Conservation (phyloP, 2,797 vertebrate genomes). For the Poeciliopsis paucimaculata region DNA sequence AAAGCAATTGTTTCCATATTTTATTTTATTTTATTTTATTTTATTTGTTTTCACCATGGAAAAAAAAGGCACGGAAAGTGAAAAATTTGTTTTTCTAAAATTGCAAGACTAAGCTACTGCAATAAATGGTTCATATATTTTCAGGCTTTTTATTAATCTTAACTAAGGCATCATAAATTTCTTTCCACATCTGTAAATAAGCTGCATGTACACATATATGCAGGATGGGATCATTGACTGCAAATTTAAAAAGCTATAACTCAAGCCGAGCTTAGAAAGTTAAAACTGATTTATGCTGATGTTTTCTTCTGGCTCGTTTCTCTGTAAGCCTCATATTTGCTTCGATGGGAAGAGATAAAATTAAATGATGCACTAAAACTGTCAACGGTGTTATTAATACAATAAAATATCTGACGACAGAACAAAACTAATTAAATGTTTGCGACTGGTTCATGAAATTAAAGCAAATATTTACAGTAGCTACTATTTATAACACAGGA, state of each 20-base stretch:
- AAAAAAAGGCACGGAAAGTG: neutral
- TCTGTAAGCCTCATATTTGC: slow-evolving; percentile 29
- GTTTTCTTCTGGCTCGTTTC: slow-evolving; percentile 6
- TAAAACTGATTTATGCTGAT: slow-evolving; percentile 3
- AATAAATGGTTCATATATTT: neutral
- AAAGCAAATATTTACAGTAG: neutral
- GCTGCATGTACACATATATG: neutral
- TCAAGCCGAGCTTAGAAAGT: neutral
- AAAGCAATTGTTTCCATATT: neutral
- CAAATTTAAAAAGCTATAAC: slow-evolving; percentile 36
- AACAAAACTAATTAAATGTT: slow-evolving; percentile 12
- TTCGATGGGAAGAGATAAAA: slow-evolving; percentile 8
- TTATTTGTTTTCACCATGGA: neutral
- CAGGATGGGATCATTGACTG: slow-evolving; percentile 1
- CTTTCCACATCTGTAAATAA: slow-evolving; percentile 8
- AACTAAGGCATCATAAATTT: neutral
- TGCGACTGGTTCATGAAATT: neutral
- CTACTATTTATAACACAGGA: neutral
- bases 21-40: neutral
- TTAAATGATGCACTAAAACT: neutral
- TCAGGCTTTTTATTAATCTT: neutral
- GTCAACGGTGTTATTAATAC: neutral
- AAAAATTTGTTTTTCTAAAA: neutral
- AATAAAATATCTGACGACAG: slow-evolving; percentile 5
- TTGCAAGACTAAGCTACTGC: neutral